Evolutionary conservation across 92 coral and sea anemone genomes (phyloP), one percentile per base, ranked within the genome.

Genomic region (Plumapathes pennacea): DNA sequence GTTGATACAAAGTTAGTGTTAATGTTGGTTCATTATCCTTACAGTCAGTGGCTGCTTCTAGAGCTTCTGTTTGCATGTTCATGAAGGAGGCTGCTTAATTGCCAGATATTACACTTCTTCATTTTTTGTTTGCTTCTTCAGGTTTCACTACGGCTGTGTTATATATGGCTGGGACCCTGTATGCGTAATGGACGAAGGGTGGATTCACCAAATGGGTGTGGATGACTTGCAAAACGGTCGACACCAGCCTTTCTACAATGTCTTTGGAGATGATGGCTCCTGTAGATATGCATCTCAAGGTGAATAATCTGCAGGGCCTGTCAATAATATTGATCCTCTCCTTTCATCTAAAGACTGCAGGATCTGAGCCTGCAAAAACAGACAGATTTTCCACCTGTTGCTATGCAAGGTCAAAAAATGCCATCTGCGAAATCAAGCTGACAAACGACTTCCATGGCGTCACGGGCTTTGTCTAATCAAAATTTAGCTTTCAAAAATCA

Each of bases 161-260:
- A 74, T 90, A 26, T 90, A 80, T 47, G 97, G 97, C 21, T 90
- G 97, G 97, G 97, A 90, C 74, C 62, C 78, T 32, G 88, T 67
- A 43, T 90, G 97, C 64, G 43, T 40, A 46, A 90, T 90, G 97
- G 69, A 60, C 17, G 97, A 90, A 27, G 67, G 57, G 11, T 90
- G 97, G 97, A 77, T 90, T 11, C 84, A 55, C 20, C 97, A 70
- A 43, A 90, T 90, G 97, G 87, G 95, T 52, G 97, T 90, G 14
- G 89, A 76, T 52, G 47, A 66, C 17, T 82, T 83, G 13, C 74
- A 85, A 13, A 80, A 64, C 7, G 97, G 97, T 1, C 94, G 95
- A 5, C 53, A 64, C 58, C 97, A 90, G 62, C 95, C 97, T 13
- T 90, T 90, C 58, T 90, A 89, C 62, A 90, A 90, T 37, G 97